Conservation (phyloP, 2,888 invertebrate species). For the Calliscelio sp. region DNA sequence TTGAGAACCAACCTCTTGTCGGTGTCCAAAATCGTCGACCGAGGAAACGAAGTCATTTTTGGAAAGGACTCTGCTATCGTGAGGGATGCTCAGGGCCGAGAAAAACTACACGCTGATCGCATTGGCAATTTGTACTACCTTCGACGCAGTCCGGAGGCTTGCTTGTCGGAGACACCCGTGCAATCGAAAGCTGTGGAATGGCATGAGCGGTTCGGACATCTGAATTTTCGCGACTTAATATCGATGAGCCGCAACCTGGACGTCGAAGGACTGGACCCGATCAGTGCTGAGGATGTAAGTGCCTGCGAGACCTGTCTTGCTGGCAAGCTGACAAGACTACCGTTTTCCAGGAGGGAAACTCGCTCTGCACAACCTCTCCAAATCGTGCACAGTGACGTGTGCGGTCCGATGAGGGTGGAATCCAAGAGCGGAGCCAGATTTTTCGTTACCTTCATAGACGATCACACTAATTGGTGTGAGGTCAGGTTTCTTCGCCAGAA, state of each 20-base stretch:
- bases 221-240: too few species aligned
- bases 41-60: neutral
- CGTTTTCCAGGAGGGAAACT: too few species aligned
- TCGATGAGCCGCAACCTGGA: too few species aligned
- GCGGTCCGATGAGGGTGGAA: neutral
- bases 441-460: constrained; percentile 9
- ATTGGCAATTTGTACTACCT: neutral
- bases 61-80: neutral
- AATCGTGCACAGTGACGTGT: constrained; percentile 6
- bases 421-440: neutral
- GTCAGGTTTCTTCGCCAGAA: neutral
- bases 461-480: neutral
- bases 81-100: neutral
- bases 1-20: constrained; percentile 33
- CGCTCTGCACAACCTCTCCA: too few species aligned
- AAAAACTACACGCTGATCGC: neutral
- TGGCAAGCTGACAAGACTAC: too few species aligned
- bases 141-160: neutral
- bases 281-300: too few species aligned
- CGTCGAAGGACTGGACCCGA: too few species aligned
- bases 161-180: too few species aligned
- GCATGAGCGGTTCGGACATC: too few species aligned
- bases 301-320: too few species aligned
- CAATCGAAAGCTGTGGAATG: too few species aligned
- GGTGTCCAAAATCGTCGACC: constrained; percentile 25